Conservation (phyloP, 2,888 invertebrate species). For the Oscheius sp. region DNA sequence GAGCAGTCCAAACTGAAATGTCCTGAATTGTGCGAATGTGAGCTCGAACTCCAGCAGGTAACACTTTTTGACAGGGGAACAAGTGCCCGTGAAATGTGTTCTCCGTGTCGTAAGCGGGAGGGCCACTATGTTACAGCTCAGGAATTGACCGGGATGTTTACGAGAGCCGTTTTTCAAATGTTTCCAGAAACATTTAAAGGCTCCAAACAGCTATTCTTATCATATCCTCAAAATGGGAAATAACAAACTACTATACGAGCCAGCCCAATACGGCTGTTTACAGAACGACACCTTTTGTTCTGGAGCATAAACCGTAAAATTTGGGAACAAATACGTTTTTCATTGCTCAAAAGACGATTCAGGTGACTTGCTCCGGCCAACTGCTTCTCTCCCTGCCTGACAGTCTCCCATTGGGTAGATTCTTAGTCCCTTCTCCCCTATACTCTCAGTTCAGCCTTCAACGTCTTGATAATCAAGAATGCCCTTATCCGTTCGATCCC, state of each 20-base stretch:
- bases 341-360: background rate
- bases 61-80: background rate
- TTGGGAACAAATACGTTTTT: no score
- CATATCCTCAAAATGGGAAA: no score
- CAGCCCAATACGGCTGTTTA: no score
- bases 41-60: conserved; percentile 27
- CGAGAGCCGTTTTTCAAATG: no score
- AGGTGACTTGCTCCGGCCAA: conserved; percentile 51
- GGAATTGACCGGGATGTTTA: no score
- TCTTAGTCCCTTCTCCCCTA: no score
- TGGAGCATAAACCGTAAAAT: no score
- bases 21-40: conserved; percentile 30
- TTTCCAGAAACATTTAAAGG: no score
- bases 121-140: conserved; percentile 24
- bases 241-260: no score
- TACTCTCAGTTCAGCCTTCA: conserved; percentile 35
- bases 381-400: conserved; percentile 47
- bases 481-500: conserved; percentile 47
- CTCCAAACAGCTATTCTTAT: no score
- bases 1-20: conserved; percentile 24
- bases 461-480: conserved; percentile 42
- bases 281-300: no score
- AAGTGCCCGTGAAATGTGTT: conserved; percentile 30
- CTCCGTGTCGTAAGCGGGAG: conserved; percentile 6
- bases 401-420: conserved; percentile 35